Conservation (phyloP, 2,888 invertebrate species). For the Papilio demoleus region DNA sequence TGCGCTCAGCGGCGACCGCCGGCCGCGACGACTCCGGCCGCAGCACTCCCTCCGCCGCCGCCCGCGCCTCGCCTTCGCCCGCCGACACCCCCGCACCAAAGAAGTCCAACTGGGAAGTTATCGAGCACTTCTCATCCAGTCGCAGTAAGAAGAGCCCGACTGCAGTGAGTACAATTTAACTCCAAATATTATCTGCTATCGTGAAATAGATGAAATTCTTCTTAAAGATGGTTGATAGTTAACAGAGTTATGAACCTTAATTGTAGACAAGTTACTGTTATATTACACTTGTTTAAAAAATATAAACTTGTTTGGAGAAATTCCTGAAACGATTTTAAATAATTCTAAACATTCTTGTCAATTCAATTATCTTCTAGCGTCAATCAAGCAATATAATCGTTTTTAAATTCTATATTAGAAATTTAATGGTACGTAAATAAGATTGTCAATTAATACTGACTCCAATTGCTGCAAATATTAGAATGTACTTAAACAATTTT, state of each 20-base stretch:
- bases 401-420: no score
- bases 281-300: not conserved
- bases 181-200: not conserved
- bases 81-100: constrained; percentile 83
- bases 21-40: constrained; percentile 71
- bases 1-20: constrained; percentile 76
- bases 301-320: not conserved
- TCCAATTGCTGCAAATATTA: no score
- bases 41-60: constrained; percentile 69
- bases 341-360: not conserved
- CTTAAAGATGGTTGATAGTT: not conserved
- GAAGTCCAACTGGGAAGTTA: constrained; percentile 96
- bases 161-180: constrained; percentile 59
- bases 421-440: no score
- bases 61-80: constrained; percentile 80
- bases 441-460: no score
- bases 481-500: no score
- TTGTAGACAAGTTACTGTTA: no score
- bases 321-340: no score
- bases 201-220: not conserved
- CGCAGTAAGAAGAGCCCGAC: constrained; percentile 82
- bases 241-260: not conserved
- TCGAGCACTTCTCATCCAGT: constrained; percentile 91
- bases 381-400: no score
- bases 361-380: no score